A percentile compares a stretch with the other conserved stretches of the same genome.
Conservation (phyloP, 2,888 invertebrate species). For the Heliconius ismenius region DNA sequence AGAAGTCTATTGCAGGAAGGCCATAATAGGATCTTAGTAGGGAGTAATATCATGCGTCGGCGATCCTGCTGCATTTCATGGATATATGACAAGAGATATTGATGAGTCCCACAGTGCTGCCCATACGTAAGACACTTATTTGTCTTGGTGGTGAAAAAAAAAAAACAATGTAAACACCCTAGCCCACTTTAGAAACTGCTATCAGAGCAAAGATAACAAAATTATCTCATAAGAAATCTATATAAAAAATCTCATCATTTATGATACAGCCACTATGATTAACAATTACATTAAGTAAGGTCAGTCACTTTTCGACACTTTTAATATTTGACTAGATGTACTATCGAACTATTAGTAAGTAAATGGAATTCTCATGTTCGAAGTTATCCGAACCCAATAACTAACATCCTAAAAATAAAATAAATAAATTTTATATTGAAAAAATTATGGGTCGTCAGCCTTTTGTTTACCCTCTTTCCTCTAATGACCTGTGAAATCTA, state of each 20-base stretch:
- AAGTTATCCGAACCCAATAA: not conserved
- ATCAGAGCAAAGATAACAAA: not conserved
- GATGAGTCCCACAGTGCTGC: not conserved
- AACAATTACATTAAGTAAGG: not conserved
- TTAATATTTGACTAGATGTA: not conserved
- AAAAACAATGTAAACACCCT: not conserved
- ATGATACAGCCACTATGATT: not conserved
- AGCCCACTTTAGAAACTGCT: not conserved
- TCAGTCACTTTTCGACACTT: not conserved
- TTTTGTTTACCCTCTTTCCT: constrained; percentile 69
- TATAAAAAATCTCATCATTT: not conserved
- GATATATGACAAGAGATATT: too few species aligned
- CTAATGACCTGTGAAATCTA: constrained; percentile 74
- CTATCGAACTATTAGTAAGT: not conserved
- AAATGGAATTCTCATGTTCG: not conserved
- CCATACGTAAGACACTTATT: too few species aligned
- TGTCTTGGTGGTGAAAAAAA: not conserved
- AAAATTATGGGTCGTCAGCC: constrained; percentile 48
- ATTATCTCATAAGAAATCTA: not conserved
- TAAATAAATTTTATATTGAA: constrained; percentile 21
- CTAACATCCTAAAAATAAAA: constrained; percentile 9
- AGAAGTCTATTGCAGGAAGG: too few species aligned
- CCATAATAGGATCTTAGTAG: too few species aligned
- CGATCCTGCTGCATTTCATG: too few species aligned
- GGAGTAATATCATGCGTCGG: too few species aligned